Percentiles rank a stretch among this genome's conserved stretches.
phyloP scores from a whole-genome alignment of 2,113 vertebrate genomes.

The Malurus cyaneus region DNA sequence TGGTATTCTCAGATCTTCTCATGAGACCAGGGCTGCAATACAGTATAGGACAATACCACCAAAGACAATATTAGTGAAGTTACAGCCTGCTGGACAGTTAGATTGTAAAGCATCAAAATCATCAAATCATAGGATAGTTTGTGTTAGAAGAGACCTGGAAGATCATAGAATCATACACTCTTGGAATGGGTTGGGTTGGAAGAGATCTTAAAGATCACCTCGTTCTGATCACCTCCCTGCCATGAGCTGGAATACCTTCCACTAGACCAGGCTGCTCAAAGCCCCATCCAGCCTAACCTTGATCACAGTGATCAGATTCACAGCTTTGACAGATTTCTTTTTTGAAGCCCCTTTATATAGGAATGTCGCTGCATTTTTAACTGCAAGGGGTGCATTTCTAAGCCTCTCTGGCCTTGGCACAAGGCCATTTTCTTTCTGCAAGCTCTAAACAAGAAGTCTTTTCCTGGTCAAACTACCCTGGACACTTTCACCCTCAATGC shows the following conservation, averaged over 20 bases:
- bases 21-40: background rate
- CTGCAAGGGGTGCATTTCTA: background rate
- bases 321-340: background rate
- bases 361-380: background rate
- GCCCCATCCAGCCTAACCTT: background rate
- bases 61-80: background rate
- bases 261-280: background rate
- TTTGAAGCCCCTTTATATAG: background rate
- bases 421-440: background rate
- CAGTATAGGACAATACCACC: background rate
- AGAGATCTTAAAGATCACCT: background rate
- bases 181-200: background rate
- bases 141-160: background rate
- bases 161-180: background rate
- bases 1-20: background rate
- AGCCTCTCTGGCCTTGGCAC: background rate
- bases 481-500: background rate
- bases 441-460: background rate
- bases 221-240: background rate
- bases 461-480: background rate
- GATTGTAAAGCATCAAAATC: background rate
- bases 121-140: background rate
- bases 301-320: too few relatives aligned
- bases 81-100: background rate
- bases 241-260: background rate